A percentile compares a stretch with the other conserved stretches of the same genome.
phyloP scores from a whole-genome alignment of 1,140 invertebrate species.

The Radopholus similis region DNA sequence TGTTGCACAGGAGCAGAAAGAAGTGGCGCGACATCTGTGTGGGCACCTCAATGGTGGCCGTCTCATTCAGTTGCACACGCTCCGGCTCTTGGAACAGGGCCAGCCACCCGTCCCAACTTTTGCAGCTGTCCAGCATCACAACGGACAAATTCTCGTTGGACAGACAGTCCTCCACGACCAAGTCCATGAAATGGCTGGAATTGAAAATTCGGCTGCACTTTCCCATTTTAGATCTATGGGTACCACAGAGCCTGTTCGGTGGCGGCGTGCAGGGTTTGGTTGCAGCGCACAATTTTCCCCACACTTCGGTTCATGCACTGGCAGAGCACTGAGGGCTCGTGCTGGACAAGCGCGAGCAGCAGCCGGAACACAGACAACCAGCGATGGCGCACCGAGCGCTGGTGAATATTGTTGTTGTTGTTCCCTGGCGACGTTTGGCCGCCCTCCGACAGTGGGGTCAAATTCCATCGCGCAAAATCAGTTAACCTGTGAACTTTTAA shows the following conservation, averaged over 20 bases:
- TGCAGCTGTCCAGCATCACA: constrained; percentile 21
- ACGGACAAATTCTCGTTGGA: neutral
- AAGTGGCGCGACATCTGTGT: constrained; percentile 28
- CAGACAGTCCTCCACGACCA: constrained; percentile 33
- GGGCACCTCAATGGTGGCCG: constrained; percentile 16
- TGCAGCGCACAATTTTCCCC: constrained; percentile 32
- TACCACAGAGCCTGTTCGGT: constrained; percentile 42
- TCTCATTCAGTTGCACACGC: constrained; percentile 15
- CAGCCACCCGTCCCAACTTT: constrained; percentile 23
- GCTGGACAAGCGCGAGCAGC: constrained; percentile 41
- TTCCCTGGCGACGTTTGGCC: neutral
- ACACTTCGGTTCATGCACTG: constrained; percentile 37
- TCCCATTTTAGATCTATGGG: neutral
- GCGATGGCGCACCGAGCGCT: neutral
- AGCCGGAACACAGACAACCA: constrained; percentile 36
- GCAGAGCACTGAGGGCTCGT: constrained; percentile 43
- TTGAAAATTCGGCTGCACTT: neutral
- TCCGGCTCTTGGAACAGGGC: constrained; percentile 35
- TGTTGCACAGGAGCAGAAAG: constrained; percentile 34
- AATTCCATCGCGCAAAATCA: constrained; percentile 1
- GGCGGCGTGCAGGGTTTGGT: constrained; percentile 32
- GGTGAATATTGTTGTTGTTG: no score
- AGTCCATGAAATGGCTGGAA: constrained; percentile 44
- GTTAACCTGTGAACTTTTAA: neutral
- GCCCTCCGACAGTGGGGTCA: neutral